These are phyloP conservation scores for Polypedilum vanderplanki DNA, from an alignment of 1,140 invertebrate species.

Conservation along the genomic window DNA sequence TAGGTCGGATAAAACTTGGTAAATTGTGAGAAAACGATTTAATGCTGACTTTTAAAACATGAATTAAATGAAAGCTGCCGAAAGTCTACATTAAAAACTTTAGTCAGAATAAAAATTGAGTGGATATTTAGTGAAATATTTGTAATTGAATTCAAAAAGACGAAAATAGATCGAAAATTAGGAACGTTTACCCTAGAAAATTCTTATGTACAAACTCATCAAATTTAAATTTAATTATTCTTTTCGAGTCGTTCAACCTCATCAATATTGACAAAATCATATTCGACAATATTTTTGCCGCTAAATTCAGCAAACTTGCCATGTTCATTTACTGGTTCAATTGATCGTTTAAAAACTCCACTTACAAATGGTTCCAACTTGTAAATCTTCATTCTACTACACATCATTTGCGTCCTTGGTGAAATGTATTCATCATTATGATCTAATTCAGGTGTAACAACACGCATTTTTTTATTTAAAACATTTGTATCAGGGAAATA, in stretches of 20 bases:
- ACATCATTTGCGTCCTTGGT: slow-evolving; percentile 62
- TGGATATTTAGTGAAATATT: too few species aligned
- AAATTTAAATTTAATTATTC: not conserved
- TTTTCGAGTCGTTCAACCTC: slow-evolving; percentile 42
- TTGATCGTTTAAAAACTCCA: slow-evolving; percentile 62
- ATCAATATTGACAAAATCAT: slow-evolving; percentile 62
- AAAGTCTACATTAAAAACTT: too few species aligned
- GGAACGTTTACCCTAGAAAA: too few species aligned
- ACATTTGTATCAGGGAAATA: slow-evolving; percentile 75
- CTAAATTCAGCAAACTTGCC: slow-evolving; percentile 67
- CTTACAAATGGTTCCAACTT: slow-evolving; percentile 58
- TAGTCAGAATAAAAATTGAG: too few species aligned
- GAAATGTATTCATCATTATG: slow-evolving; percentile 57
- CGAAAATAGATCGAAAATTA: too few species aligned
- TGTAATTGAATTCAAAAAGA: too few species aligned
- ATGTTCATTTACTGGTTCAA: slow-evolving; percentile 44
- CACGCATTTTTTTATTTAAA: slow-evolving; percentile 68
- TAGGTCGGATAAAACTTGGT: too few species aligned
- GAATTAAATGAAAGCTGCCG: too few species aligned
- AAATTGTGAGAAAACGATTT: too few species aligned
- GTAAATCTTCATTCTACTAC: slow-evolving; percentile 63
- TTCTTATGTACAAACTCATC: not conserved
- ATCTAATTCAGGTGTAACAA: slow-evolving; percentile 62
- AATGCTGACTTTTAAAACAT: too few species aligned
- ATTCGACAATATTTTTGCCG: slow-evolving; percentile 62